Percentiles rank a stretch among this genome's conserved stretches.
These are phyloP conservation scores for Sinonovacula constricta DNA, from an alignment of 1,140 invertebrate species.

Conservation along the genomic window DNA sequence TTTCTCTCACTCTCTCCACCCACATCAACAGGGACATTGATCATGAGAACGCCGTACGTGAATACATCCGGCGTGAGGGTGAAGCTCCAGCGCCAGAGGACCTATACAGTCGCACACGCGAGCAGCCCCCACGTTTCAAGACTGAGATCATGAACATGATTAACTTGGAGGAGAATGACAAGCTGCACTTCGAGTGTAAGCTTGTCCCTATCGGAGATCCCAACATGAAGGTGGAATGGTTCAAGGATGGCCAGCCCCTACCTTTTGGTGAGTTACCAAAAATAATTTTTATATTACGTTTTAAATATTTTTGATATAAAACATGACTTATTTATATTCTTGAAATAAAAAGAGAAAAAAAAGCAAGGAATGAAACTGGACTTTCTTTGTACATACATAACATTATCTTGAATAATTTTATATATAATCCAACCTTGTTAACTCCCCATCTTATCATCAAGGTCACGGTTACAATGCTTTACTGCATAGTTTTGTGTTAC, in stretches of 20 bases:
- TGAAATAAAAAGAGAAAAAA: no score
- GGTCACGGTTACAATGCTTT: no score
- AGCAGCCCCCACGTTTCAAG: conserved; percentile 91
- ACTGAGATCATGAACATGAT: conserved; percentile 94
- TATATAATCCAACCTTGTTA: no score
- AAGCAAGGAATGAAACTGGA: no score
- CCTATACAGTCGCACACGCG: conserved; percentile 72
- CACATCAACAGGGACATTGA: conserved; percentile 55
- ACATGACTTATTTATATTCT: no score
- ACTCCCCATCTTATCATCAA: no score
- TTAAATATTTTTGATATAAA: no score
- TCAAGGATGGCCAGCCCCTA: conserved; percentile 95
- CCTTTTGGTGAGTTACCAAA: conserved; percentile 88
- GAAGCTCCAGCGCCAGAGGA: conserved; percentile 72
- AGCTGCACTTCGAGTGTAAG: conserved; percentile 96
- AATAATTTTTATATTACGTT: no score
- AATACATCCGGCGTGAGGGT: conserved; percentile 70
- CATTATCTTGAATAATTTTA: no score
- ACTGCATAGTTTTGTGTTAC: no score
- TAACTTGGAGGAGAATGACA: conserved; percentile 92
- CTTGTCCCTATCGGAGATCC: conserved; percentile 99
- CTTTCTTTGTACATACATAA: no score
- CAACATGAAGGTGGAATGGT: conserved; percentile 98
- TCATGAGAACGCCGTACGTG: conserved; percentile 67
- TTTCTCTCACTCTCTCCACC: no score